These are phyloP conservation scores for Scomber colias DNA, from an alignment of 2,113 vertebrate genomes.

Conservation along the genomic window DNA sequence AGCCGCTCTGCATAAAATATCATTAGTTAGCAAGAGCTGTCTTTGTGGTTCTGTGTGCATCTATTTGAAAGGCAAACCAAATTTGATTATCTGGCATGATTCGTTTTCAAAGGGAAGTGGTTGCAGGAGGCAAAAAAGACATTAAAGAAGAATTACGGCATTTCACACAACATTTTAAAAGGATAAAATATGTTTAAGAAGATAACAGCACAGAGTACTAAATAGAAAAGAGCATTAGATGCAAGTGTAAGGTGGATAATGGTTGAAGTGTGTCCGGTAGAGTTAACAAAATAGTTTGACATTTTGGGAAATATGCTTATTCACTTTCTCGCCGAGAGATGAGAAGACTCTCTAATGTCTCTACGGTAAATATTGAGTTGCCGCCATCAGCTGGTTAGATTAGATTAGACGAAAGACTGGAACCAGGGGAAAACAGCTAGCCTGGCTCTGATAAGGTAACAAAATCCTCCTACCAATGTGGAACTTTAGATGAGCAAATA, in stretches of 20 bases:
- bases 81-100: not conserved
- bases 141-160: conserved; percentile 5
- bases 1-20: conserved; percentile 39
- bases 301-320: too few species aligned
- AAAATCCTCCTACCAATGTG: too few species aligned
- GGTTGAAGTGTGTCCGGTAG: not conserved
- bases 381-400: too few species aligned
- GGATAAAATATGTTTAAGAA: conserved; percentile 2
- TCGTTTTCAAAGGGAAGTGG: not conserved
- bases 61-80: not conserved
- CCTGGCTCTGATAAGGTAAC: too few species aligned
- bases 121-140: not conserved
- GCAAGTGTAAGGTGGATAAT: not conserved
- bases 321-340: not conserved
- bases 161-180: conserved; percentile 10
- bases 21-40: conserved; percentile 10
- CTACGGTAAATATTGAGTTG: not conserved
- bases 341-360: not conserved
- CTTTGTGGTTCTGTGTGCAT: not conserved
- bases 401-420: too few species aligned
- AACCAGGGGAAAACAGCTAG: too few species aligned
- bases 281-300: not conserved
- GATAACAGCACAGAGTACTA: not conserved
- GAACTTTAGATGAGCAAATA: too few species aligned
- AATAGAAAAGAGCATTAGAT: not conserved